Evolutionary conservation across 1,140 invertebrate species (phyloP).

Genomic region (Solenopsis invicta): DNA sequence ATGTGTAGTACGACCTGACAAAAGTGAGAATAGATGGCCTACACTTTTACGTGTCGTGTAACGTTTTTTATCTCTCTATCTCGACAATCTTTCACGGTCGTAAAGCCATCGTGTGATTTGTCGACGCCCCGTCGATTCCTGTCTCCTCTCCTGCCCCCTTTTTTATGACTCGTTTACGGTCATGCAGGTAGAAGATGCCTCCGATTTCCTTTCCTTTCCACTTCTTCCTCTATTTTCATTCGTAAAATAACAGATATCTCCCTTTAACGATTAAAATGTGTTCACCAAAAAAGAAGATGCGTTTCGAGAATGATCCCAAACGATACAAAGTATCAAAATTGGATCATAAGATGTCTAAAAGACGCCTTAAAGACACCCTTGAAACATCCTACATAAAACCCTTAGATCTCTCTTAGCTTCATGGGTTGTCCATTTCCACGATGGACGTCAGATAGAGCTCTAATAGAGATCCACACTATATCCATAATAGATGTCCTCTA

Average conservation of each 20-base stretch:
- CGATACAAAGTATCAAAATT: too few relatives aligned
- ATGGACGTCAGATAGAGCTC: too few relatives aligned
- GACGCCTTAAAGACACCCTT: too few relatives aligned
- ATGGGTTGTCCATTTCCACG: too few relatives aligned
- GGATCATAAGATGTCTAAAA: too few relatives aligned
- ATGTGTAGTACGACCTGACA: slow-evolving; percentile 69
- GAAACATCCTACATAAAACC: too few relatives aligned
- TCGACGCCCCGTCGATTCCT: slow-evolving; percentile 35
- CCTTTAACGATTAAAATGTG: background rate
- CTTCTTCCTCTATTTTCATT: background rate
- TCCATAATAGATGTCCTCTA: too few relatives aligned
- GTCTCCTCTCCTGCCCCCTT: background rate
- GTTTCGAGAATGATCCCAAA: background rate
- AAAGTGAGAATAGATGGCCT: slow-evolving; percentile 77
- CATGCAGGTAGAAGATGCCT: background rate
- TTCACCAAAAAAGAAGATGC: background rate
- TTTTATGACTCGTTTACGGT: slow-evolving; percentile 46
- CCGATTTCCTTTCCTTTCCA: background rate
- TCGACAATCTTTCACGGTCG: slow-evolving; percentile 5
- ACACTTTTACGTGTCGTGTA: slow-evolving; percentile 66
- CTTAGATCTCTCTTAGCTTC: too few relatives aligned
- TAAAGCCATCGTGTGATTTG: slow-evolving; percentile 25
- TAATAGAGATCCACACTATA: too few relatives aligned
- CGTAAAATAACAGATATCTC: background rate
- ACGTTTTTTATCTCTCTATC: slow-evolving; percentile 21